Conservation (phyloP, 2,113 vertebrate species). For the Psittacula cyanocephala region DNA sequence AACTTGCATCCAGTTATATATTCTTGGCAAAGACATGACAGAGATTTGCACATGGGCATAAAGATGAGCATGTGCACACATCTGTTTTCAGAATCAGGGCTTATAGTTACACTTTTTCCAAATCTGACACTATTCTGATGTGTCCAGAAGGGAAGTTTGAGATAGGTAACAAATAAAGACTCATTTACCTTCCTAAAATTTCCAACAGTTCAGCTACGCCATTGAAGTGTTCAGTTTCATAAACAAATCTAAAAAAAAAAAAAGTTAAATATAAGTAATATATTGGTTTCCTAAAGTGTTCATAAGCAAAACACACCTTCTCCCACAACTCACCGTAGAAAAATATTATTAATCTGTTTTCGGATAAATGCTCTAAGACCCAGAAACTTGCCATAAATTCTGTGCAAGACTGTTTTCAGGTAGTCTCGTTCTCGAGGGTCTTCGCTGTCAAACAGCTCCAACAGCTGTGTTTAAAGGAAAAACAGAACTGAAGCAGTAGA, state of each 20-base stretch:
- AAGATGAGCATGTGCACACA: background rate
- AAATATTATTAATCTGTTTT: conserved; percentile 99
- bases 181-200: conserved; percentile 96
- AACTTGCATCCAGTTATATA: background rate
- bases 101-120: background rate
- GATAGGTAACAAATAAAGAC: background rate
- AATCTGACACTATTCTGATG: background rate
- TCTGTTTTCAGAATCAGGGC: background rate
- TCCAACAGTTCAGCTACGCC: conserved; percentile 98
- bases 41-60: background rate
- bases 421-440: conserved; percentile 99
- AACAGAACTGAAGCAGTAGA: background rate
- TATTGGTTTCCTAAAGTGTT: background rate
- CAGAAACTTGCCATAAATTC: conserved; percentile 99
- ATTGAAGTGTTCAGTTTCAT: conserved; percentile 99
- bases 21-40: background rate
- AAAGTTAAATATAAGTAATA: conserved; percentile 6
- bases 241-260: conserved; percentile 91
- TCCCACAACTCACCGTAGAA: conserved; percentile 93
- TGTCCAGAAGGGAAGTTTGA: background rate
- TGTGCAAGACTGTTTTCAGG: conserved; percentile 99
- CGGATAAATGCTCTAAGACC: conserved; percentile 99
- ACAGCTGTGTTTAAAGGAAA: conserved; percentile 79
- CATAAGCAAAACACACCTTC: background rate
- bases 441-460: conserved; percentile 99